Evolutionary conservation across 1,140 invertebrate species (phyloP).

Genomic region (Phymorhynchus buccinoides): DNA sequence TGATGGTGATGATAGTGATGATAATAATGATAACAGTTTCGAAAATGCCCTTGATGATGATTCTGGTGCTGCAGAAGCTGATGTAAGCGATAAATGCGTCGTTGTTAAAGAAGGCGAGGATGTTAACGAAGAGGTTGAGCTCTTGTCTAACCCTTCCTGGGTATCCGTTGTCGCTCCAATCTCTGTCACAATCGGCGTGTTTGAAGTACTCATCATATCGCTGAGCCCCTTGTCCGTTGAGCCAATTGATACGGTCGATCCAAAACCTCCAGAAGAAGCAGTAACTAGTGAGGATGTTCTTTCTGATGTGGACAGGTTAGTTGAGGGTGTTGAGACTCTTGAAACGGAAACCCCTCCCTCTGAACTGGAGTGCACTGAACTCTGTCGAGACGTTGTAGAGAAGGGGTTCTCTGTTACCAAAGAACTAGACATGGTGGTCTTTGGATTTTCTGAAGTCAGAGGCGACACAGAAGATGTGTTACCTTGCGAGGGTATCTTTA

Average conservation of each 20-base stretch:
- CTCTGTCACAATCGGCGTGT: background rate
- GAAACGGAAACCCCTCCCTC: too few species aligned
- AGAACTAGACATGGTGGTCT: background rate
- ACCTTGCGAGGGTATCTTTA: background rate
- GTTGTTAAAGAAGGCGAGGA: slow-evolving; percentile 24
- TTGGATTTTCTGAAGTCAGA: background rate
- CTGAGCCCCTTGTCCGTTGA: background rate
- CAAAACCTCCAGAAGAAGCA: background rate
- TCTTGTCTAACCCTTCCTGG: background rate
- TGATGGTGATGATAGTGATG: background rate
- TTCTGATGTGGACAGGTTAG: too few species aligned
- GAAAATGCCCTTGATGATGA: background rate
- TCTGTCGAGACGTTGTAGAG: too few species aligned
- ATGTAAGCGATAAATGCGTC: slow-evolving; percentile 2
- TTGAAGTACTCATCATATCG: too few species aligned
- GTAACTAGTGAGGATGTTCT: background rate
- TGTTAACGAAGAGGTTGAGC: slow-evolving; percentile 14
- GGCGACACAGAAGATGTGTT: background rate
- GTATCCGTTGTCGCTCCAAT: background rate
- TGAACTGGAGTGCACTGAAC: too few species aligned
- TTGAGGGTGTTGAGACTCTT: too few species aligned
- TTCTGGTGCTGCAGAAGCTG: background rate
- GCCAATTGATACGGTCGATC: background rate
- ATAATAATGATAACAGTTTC: background rate
- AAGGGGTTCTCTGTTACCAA: background rate